Conservation (phyloP, 2,113 vertebrate genomes). For the Oxyura jamaicensis region DNA sequence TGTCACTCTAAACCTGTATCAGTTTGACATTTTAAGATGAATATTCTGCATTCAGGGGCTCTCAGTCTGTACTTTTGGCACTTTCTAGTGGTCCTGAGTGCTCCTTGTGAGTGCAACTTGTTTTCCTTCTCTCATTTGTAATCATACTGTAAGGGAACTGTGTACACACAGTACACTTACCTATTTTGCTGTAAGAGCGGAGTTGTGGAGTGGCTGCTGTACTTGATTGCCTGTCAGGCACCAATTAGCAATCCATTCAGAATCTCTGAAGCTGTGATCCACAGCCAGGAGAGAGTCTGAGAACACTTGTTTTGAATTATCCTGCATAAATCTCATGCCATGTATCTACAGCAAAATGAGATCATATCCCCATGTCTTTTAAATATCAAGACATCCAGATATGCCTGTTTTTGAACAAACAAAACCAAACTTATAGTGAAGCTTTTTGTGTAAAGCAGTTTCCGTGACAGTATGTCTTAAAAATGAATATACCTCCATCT, state of each 20-base stretch:
- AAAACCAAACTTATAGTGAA: not conserved
- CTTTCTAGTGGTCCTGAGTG: conserved; percentile 39
- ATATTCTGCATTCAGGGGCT: not conserved
- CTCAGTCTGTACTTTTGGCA: conserved; percentile 16
- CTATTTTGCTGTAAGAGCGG: conserved; percentile 43
- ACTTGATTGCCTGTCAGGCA: conserved; percentile 50
- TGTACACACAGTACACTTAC: conserved; percentile 21
- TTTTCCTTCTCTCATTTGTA: conserved; percentile 28
- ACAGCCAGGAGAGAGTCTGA: conserved; percentile 36
- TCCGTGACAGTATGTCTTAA: conserved; percentile 25
- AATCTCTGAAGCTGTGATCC: conserved; percentile 53
- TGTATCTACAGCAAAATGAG: conserved; percentile 23
- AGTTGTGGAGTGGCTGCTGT: conserved; percentile 49
- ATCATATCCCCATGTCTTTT: conserved; percentile 13
- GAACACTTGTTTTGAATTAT: conserved; percentile 62
- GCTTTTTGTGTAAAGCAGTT: not conserved
- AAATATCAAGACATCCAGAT: conserved; percentile 20
- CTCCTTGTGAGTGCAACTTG: conserved; percentile 28
- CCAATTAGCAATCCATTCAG: conserved; percentile 63
- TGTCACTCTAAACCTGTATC: not conserved
- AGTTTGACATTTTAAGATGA: conserved; percentile 25
- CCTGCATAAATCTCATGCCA: conserved; percentile 10
- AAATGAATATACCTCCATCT: conserved; percentile 19
- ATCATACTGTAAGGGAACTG: not conserved
- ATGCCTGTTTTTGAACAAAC: conserved; percentile 10